Evolutionary conservation across 2,888 invertebrate genomes (phyloP).

Genomic region (Cyrtodaria siliqua): DNA sequence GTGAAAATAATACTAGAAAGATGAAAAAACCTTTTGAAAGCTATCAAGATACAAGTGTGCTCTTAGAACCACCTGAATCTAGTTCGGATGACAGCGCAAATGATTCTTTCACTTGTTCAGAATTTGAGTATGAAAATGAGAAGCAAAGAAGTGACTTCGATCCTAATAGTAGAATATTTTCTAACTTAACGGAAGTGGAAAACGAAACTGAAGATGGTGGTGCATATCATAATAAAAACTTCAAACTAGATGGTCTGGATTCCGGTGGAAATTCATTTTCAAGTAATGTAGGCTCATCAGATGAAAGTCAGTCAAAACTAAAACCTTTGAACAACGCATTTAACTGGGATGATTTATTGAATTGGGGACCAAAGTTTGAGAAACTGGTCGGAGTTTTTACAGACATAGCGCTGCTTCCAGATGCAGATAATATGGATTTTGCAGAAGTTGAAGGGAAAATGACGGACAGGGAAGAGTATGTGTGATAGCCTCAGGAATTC

Average conservation of each 20-base stretch:
- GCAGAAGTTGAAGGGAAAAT: conserved; percentile 60
- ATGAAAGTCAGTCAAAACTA: conserved; percentile 89
- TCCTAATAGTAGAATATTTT: conserved; percentile 88
- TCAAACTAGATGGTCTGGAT: conserved; percentile 94
- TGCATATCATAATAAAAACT: conserved; percentile 61
- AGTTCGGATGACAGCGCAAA: conserved; percentile 95
- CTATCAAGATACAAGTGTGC: conserved; percentile 81
- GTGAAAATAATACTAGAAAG: conserved; percentile 79
- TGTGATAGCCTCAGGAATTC: conserved; percentile 70
- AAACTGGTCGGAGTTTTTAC: conserved; percentile 98
- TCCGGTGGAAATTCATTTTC: conserved; percentile 95
- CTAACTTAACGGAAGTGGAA: conserved; percentile 86
- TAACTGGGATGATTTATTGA: conserved; percentile 97
- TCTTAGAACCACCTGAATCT: conserved; percentile 85
- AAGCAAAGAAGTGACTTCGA: conserved; percentile 77
- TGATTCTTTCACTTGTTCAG: conserved; percentile 99
- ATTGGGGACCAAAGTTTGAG: conserved; percentile 98
- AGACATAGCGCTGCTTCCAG: conserved; percentile 97
- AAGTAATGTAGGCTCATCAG: conserved; percentile 95
- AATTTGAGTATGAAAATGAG: conserved; percentile 97
- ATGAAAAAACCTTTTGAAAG: conserved; percentile 64
- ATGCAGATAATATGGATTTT: conserved; percentile 85
- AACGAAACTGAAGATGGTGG: conserved; percentile 81
- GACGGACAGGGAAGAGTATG: conserved; percentile 77
- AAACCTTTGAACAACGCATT: conserved; percentile 88